phyloP scores from a whole-genome alignment of 2,888 invertebrate genomes.

The Anarsia innoxiella region DNA sequence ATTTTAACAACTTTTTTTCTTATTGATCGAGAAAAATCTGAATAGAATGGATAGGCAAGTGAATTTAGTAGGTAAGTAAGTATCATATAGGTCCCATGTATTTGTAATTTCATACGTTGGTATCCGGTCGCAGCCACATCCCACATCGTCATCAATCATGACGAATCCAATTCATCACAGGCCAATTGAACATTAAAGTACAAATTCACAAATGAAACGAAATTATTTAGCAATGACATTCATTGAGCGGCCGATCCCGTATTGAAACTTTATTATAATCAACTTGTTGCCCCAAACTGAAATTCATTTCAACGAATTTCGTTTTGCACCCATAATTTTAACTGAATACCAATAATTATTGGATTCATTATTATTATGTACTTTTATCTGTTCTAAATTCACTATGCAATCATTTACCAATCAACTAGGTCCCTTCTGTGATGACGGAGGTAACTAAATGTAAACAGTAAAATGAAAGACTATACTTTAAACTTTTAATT shows the following conservation, averaged over 20 bases:
- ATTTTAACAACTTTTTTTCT: no score
- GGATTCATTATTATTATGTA: not conserved
- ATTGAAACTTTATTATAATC: conserved; percentile 44
- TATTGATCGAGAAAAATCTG: no score
- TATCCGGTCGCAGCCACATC: no score
- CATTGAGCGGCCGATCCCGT: conserved; percentile 18
- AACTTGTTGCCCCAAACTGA: conserved; percentile 41
- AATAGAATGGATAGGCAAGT: no score
- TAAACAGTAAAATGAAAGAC: not conserved
- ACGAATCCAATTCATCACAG: conserved; percentile 1
- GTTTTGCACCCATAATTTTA: no score
- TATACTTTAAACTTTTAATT: conserved; percentile 33
- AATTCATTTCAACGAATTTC: conserved; percentile 26
- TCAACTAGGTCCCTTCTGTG: no score
- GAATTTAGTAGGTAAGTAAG: no score
- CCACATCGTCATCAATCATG: conserved; percentile 1
- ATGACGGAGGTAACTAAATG: no score
- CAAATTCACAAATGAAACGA: conserved; percentile 17
- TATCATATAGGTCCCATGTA: no score
- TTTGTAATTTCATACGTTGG: no score
- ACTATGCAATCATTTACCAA: not conserved
- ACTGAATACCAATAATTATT: conserved; percentile 19
- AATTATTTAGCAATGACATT: conserved; percentile 5
- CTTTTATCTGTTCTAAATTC: not conserved
- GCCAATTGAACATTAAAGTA: not conserved